Evolutionary conservation across 2,113 vertebrate genomes (phyloP).

Genomic region (Acrocephalus arundinaceus): DNA sequence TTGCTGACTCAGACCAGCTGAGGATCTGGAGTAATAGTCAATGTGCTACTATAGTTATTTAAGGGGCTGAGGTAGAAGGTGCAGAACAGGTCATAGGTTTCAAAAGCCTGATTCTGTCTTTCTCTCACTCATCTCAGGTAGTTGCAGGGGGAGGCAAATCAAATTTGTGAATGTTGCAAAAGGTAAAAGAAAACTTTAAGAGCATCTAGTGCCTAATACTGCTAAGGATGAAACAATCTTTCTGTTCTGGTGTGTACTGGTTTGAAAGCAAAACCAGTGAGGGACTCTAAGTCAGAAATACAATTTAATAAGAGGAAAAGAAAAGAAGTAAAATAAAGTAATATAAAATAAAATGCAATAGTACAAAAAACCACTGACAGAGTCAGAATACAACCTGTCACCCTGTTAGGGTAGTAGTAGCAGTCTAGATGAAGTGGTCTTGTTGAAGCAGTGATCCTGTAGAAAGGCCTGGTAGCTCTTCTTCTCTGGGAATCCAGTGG

Average conservation of each 20-base stretch:
- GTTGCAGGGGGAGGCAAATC: not conserved
- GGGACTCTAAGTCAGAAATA: too few species aligned
- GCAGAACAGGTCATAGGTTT: not conserved
- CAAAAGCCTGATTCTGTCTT: not conserved
- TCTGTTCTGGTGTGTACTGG: not conserved
- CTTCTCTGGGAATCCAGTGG: too few species aligned
- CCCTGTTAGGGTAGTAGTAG: too few species aligned
- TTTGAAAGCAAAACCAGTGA: too few species aligned
- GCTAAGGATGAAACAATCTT: not conserved
- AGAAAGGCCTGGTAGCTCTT: too few species aligned
- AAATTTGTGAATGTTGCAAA: not conserved
- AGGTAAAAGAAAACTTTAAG: not conserved
- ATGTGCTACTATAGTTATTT: not conserved
- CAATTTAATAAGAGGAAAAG: too few species aligned
- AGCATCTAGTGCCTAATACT: not conserved
- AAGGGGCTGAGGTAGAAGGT: not conserved
- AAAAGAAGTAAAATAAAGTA: too few species aligned
- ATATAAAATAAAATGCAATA: too few species aligned
- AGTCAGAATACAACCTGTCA: too few species aligned
- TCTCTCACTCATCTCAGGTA: not conserved
- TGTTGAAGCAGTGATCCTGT: too few species aligned
- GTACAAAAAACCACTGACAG: too few species aligned
- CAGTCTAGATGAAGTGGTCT: too few species aligned
- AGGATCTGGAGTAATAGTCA: not conserved
- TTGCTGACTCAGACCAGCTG: not conserved